phyloP scores from a whole-genome alignment of 2,888 invertebrate genomes.

The Drosophila mulleri region DNA sequence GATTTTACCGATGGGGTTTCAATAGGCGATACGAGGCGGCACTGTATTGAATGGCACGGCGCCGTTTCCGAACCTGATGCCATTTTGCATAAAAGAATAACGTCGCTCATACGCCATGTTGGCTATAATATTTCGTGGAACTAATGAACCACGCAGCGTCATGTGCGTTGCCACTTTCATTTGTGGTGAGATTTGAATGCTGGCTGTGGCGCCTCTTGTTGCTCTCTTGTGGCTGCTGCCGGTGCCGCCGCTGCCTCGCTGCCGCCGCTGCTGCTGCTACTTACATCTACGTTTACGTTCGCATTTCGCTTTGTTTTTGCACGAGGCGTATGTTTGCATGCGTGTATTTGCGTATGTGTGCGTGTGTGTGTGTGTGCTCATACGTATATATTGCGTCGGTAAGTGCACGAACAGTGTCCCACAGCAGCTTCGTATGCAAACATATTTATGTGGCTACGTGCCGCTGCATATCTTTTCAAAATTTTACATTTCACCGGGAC shows the following conservation, averaged over 20 bases:
- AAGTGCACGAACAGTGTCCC: slow-evolving; percentile 39
- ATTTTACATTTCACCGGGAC: slow-evolving; percentile 62
- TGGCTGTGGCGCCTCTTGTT: slow-evolving; percentile 30
- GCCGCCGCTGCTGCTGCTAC: slow-evolving; percentile 43
- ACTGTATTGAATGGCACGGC: slow-evolving; percentile 12
- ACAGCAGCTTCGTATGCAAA: slow-evolving; percentile 54
- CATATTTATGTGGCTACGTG: slow-evolving; percentile 73
- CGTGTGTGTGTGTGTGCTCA: not conserved
- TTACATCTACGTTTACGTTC: slow-evolving; percentile 35
- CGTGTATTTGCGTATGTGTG: slow-evolving; percentile 7
- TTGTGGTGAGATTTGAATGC: slow-evolving; percentile 1
- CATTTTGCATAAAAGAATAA: slow-evolving; percentile 59
- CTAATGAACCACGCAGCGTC: slow-evolving; percentile 67
- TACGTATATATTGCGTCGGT: slow-evolving; percentile 1
- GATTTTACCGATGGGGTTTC: slow-evolving; percentile 39
- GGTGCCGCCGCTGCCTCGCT: slow-evolving; percentile 26
- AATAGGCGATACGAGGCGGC: slow-evolving; percentile 26
- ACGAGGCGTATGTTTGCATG: slow-evolving; percentile 4
- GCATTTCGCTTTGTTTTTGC: slow-evolving; percentile 8
- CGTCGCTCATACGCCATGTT: slow-evolving; percentile 70
- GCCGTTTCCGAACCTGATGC: slow-evolving; percentile 24
- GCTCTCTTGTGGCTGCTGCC: slow-evolving; percentile 56
- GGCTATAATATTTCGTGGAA: slow-evolving; percentile 65
- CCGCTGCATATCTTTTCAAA: slow-evolving; percentile 66
- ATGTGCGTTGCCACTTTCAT: slow-evolving; percentile 47